Percentiles rank a stretch among this genome's conserved stretches.
phyloP scores from a whole-genome alignment of 2,888 invertebrate species.

The Conomelus anceps region DNA sequence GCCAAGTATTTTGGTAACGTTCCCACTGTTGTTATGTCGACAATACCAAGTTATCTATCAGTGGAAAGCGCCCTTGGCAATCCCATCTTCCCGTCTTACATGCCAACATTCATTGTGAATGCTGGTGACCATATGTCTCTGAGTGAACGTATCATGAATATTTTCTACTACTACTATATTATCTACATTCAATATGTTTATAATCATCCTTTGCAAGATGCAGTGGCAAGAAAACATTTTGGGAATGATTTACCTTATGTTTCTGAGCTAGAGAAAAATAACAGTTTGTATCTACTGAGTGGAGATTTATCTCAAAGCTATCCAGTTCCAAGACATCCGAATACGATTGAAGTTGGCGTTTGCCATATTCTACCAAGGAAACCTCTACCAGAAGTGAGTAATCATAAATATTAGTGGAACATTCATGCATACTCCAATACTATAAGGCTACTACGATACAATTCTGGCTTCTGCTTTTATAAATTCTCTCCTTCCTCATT shows the following conservation, averaged over 20 bases:
- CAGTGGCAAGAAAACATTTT: slow-evolving; percentile 19
- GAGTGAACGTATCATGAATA: slow-evolving; percentile 15
- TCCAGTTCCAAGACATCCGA: slow-evolving; percentile 39
- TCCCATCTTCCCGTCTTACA: slow-evolving; percentile 10
- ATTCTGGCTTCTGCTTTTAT: no score
- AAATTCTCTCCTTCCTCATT: no score
- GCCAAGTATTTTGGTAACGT: slow-evolving; percentile 7
- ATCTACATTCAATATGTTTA: background rate
- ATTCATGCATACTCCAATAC: no score
- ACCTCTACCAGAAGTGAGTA: slow-evolving; percentile 34
- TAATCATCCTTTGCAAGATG: slow-evolving; percentile 1
- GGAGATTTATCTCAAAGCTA: slow-evolving; percentile 37
- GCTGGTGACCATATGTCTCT: slow-evolving; percentile 17
- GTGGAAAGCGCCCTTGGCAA: slow-evolving; percentile 15
- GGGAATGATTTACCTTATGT: slow-evolving; percentile 6
- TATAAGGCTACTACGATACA: no score
- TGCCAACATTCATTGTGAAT: background rate
- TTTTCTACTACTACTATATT: background rate
- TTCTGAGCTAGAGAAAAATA: slow-evolving; percentile 26
- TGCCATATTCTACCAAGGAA: slow-evolving; percentile 37
- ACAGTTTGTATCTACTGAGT: slow-evolving; percentile 38
- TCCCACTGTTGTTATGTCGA: slow-evolving; percentile 2
- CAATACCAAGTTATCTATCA: background rate
- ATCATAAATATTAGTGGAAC: background rate
- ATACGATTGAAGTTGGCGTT: slow-evolving; percentile 41